Base-by-base conservation (phyloP, 2,888 invertebrate genomes). In the Clunio marinus region DNA sequence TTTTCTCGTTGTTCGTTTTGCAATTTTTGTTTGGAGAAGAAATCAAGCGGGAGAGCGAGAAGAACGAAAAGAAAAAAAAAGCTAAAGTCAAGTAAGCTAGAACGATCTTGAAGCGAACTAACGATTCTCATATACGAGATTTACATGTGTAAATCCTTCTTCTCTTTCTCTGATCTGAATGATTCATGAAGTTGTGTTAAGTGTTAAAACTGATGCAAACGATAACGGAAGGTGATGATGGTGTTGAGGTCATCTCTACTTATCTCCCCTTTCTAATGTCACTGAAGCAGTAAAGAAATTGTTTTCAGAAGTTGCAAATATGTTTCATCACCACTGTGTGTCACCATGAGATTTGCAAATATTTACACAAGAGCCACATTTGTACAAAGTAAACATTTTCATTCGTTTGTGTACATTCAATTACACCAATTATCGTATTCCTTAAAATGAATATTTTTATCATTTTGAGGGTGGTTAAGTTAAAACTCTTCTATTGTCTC, bases 11-110 rank as follows among this genome's bases (percentile, higher is more conserved):
- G 15, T 46, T 65, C 32, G 28, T 10, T 20, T 65, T 28, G 46
- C 46, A 15, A 46, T 27, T 65, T 65, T 65, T 65, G 24, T 41
- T 32, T 32, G 32, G 41, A 41, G 15, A 41, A 4, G 15, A 41
- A n/a, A 32, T 32, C 32, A 32, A 10, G 10, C 4, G 10, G n/a
- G n/a, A n/a, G n/a, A n/a, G n/a, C n/a, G n/a, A n/a, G n/a, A n/a
- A n/a, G n/a, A n/a, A 8, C 32, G n/a, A 32, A 32, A 32, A 32
- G 32, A 8, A 32, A 32, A 32, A 32, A 32, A 32, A 32, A n/a
- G 8, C 32, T 32, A 7, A 32, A 32, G 32, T 7, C 32, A 32
- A 8, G n/a, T n/a, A 32, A 8, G 32, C 4, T 7, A 32, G 8
- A 32, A 8, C 8, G 5, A 45, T 8, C 45, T 45, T 17, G 17